Evolutionary conservation across 2,113 vertebrate genomes (phyloP), one percentile per base, ranked within the genome.

Genomic region (Albula glossodonta): DNA sequence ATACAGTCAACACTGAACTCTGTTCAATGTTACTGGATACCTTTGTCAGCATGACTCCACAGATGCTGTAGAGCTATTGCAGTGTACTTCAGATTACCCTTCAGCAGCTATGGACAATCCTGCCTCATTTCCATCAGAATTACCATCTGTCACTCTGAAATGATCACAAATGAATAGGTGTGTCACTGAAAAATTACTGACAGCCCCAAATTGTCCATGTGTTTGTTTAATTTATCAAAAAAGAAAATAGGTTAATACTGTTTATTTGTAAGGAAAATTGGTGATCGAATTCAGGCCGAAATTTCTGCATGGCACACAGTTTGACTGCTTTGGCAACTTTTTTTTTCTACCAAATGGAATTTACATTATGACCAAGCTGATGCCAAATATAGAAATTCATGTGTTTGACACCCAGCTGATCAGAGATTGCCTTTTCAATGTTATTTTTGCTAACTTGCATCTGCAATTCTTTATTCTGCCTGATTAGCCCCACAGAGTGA

Each of bases 11-110:
- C 31, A 41, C 31, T 41, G 49, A 56, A 49, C 49, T 74, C 86
- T 84, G 84, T 53, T 85, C 12, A 85, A 10, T 80, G 84, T 85
- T 63, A 80, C 77, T 41, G 15, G 22, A 60, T 50, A 17, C 70
- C 70, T 74, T 74, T 74, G 70, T 63, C 53, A 63, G 56, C 49
- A 56, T 31, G 17, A 81, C 51, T 81, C 22, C 51, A 81, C 6
- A 12, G 48, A 8, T 31, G 4, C 10, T 48, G 31, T 80, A 49
- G 51, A n/a, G 19, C 80, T 52, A 4, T 79, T 79, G 41, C 19
- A 17, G n/a, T 17, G 17, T 74, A 74, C 17, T 74, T n/a, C 31
- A 31, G 9, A 25, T 74, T 31, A 74, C n/a, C 70, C 70, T 79
- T 79, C 78, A 17, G 13, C 78, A 2, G 41, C 15, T 17, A 17